phyloP scores from a whole-genome alignment of 2,888 invertebrate species.

The Troilus luridus region DNA sequence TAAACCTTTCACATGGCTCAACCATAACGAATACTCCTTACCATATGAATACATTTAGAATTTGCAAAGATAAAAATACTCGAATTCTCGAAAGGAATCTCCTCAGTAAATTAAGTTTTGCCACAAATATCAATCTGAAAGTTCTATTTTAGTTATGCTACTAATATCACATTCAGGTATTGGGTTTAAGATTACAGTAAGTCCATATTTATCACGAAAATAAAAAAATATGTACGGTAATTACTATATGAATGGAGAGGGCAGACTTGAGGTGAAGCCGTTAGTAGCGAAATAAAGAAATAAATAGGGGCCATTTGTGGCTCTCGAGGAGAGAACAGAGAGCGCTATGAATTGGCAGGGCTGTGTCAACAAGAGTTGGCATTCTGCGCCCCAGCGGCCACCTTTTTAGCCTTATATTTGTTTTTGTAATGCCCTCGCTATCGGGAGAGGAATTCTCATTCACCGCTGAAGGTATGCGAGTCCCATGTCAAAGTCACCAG shows the following conservation, averaged over 20 bases:
- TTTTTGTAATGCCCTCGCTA: background rate
- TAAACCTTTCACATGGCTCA: too few relatives aligned
- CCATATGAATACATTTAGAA: too few relatives aligned
- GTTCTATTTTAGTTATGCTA: too few relatives aligned
- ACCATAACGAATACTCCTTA: too few relatives aligned
- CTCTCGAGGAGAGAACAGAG: background rate
- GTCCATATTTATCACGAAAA: too few relatives aligned
- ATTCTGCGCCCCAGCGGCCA: background rate
- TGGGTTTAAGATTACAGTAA: too few relatives aligned
- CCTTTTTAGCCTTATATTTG: conserved; percentile 5
- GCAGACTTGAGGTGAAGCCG: background rate
- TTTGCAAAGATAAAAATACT: too few relatives aligned
- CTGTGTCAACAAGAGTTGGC: background rate
- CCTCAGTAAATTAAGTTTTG: too few relatives aligned
- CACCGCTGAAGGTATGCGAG: background rate
- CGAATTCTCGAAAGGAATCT: too few relatives aligned
- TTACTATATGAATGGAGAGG: background rate
- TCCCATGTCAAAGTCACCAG: background rate
- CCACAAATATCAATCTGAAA: too few relatives aligned
- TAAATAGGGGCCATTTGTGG: background rate
- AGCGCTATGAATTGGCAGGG: background rate
- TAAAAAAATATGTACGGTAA: background rate
- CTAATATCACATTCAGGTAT: too few relatives aligned
- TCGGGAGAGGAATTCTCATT: background rate
- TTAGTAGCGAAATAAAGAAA: background rate